These are phyloP conservation scores for Heterodera carotae DNA, from an alignment of 1,140 invertebrate genomes.

Conservation along the genomic window DNA sequence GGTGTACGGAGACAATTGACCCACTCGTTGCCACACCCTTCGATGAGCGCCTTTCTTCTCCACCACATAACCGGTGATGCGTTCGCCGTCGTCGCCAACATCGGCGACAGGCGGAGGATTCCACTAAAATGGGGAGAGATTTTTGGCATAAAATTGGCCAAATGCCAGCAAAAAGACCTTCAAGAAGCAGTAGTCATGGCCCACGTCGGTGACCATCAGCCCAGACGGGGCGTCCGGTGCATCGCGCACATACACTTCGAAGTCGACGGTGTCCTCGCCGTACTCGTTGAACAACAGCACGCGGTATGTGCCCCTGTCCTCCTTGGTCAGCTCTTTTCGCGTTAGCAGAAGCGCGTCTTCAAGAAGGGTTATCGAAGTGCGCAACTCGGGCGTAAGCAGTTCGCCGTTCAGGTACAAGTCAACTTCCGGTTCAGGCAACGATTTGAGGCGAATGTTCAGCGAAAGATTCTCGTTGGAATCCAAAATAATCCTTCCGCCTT, in stretches of 20 bases:
- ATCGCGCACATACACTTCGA: conserved; percentile 68
- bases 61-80: conserved; percentile 88
- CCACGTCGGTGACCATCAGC: conserved; percentile 88
- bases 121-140: conserved; percentile 73
- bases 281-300: conserved; percentile 88
- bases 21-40: conserved; percentile 52
- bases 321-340: conserved; percentile 60
- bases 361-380: conserved; percentile 53
- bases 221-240: conserved; percentile 81
- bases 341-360: conserved; percentile 47
- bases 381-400: conserved; percentile 45
- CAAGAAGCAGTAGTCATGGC: conserved; percentile 81
- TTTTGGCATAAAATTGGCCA: background rate
- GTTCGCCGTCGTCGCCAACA: conserved; percentile 81
- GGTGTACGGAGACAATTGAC: conserved; percentile 49
- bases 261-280: conserved; percentile 82
- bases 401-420: conserved; percentile 54
- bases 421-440: conserved; percentile 56
- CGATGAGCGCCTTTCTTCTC: conserved; percentile 72
- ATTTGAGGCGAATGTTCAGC: conserved; percentile 38
- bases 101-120: conserved; percentile 75
- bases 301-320: conserved; percentile 83
- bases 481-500: conserved; percentile 36
- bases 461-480: conserved; percentile 52
- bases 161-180: background rate